Base-by-base conservation (phyloP, 2,797 vertebrate species). In the Manis crassicaudata region DNA sequence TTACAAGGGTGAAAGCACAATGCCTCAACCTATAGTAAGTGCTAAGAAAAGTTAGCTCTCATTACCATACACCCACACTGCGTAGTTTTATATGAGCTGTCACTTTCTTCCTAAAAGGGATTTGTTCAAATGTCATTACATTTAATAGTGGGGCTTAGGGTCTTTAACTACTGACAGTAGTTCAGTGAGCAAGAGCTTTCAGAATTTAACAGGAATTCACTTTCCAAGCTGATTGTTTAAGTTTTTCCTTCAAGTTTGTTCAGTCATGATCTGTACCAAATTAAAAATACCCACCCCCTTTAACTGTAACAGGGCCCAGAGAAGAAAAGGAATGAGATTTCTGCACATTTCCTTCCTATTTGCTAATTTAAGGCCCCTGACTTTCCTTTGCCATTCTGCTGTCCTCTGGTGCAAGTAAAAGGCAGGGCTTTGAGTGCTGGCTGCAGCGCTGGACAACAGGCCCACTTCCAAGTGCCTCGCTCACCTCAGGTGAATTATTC, bases 101-200 rank as follows among this genome's bases (percentile, higher is more conserved):
- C 94, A 40, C 58, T 90, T 87, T 92, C 68, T 83, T 80, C 56
- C 58, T 70, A 82, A 96, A 65, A 94, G 37, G 27, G 43, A 73
- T n/a, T 21, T 93, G 83, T 62, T 94, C 85, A 63, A 54, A 91
- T 75, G 73, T 63, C 72, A 27, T 67, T 52, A 76, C 7, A 40
- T 79, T 46, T 58, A 50, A 50, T n/a, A 82, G 60, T 16, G 14
- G 7, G 80, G 63, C 52, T 75, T 40, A 76, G 67, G 29, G 58
- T 82, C 62, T 54, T 83, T 20, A 91, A 72, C 65, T 58, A 90
- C 88, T 29, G 21, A n/a, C 27, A 18, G 50, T 18, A 50, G 63
- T 32, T 92, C 29, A 72, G 79, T 77, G 20, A 88, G 32, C 35
- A 60, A 20, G 25, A 83, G n/a, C 40, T 86, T 94, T 93, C 62